phyloP scores from a whole-genome alignment of 1,140 invertebrate species.

The Nasonia vitripennis region DNA sequence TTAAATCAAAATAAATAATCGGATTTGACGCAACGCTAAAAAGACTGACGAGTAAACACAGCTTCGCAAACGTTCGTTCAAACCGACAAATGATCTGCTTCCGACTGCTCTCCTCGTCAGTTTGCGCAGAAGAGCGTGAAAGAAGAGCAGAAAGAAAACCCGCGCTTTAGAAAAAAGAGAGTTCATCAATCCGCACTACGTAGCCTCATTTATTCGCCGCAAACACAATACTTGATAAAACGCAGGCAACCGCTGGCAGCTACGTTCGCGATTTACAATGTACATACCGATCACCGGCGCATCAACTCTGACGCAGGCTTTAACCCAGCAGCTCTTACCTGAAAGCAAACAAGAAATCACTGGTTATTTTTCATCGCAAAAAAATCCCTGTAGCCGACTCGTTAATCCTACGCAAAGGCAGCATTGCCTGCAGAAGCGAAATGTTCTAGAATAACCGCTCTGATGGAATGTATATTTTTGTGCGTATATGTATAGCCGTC shows the following conservation, averaged over 20 bases:
- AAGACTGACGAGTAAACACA: too few species aligned
- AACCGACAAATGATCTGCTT: background rate
- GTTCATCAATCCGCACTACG: constrained; percentile 59
- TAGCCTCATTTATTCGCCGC: constrained; percentile 59
- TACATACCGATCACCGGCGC: background rate
- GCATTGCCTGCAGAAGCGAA: background rate
- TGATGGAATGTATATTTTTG: constrained; percentile 2
- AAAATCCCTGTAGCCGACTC: background rate
- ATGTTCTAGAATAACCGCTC: background rate
- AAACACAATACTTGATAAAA: constrained; percentile 59
- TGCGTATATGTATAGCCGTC: background rate
- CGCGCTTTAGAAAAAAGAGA: background rate
- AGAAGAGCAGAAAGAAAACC: constrained; percentile 10
- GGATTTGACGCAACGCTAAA: too few species aligned
- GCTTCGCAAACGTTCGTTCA: too few species aligned
- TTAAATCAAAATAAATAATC: too few species aligned
- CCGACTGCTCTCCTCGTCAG: background rate
- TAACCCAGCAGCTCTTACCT: constrained; percentile 8
- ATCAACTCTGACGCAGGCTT: background rate
- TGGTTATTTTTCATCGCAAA: constrained; percentile 20
- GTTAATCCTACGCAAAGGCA: background rate
- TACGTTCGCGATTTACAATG: constrained; percentile 18
- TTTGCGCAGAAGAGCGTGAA: background rate
- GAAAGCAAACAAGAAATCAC: constrained; percentile 13
- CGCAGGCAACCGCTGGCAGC: background rate